Evolutionary conservation across 2,888 invertebrate genomes (phyloP).

Genomic region (Amphimallon solstitiale): DNA sequence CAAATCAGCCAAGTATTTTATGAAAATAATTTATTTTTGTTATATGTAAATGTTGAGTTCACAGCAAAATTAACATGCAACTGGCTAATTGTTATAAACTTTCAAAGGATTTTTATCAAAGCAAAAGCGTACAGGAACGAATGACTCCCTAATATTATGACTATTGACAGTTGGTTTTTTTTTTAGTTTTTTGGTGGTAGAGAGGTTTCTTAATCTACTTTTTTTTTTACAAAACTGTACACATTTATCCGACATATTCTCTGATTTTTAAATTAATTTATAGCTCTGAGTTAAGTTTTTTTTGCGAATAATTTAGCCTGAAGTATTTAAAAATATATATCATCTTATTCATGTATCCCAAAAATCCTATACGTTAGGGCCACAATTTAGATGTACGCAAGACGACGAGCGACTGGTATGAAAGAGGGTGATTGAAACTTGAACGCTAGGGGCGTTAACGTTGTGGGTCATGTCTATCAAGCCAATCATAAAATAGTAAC

Average conservation of each 20-base stretch:
- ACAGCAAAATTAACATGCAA: constrained; percentile 4
- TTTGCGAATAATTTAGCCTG: constrained; percentile 51
- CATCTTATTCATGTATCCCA: constrained; percentile 56
- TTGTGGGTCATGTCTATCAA: constrained; percentile 63
- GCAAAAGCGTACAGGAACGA: constrained; percentile 18
- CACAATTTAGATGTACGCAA: constrained; percentile 45
- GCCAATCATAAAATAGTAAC: constrained; percentile 50
- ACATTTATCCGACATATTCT: constrained; percentile 28
- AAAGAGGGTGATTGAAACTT: constrained; percentile 45
- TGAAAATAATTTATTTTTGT: constrained; percentile 23
- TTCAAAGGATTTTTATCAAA: neutral
- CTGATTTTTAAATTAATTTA: no score
- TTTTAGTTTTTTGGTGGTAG: constrained; percentile 51
- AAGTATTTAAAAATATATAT: constrained; percentile 52
- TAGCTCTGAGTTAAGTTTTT: no score
- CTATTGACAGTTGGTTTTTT: neutral
- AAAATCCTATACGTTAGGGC: constrained; percentile 53
- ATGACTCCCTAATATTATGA: constrained; percentile 19
- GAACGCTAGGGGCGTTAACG: constrained; percentile 59
- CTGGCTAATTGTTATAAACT: neutral
- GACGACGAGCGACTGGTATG: constrained; percentile 49
- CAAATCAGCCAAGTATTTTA: neutral
- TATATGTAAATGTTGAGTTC: neutral
- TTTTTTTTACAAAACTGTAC: constrained; percentile 33
- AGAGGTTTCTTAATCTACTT: constrained; percentile 57